phyloP scores from a whole-genome alignment of 2,888 invertebrate genomes.

The Clitarchus hookeri region DNA sequence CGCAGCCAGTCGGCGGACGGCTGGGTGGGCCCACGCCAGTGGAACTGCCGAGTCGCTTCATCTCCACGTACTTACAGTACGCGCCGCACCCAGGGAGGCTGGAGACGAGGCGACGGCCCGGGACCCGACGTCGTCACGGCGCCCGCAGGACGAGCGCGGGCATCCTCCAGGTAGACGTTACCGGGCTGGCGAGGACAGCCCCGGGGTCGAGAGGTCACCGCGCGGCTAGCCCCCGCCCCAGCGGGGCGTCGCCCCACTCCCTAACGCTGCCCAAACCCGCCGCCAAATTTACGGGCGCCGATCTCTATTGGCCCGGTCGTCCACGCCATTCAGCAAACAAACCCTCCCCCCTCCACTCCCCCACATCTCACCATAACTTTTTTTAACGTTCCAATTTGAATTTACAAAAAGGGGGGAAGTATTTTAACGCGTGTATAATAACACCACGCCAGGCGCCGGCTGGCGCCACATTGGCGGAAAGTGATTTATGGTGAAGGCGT shows the following conservation, averaged over 20 bases:
- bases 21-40: no score
- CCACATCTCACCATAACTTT: not conserved
- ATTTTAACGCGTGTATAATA: not conserved
- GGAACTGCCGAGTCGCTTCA: no score
- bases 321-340: not conserved
- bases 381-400: slow-evolving; percentile 14
- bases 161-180: no score
- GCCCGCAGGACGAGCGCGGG: no score
- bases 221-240: not conserved
- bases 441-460: not conserved
- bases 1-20: no score
- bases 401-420: not conserved
- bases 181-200: not conserved
- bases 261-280: not conserved
- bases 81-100: no score
- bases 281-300: slow-evolving; percentile 3
- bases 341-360: not conserved
- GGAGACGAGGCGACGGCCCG: no score
- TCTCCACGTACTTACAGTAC: no score
- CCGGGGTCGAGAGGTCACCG: not conserved
- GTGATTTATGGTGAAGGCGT: not conserved
- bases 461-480: slow-evolving; percentile 2
- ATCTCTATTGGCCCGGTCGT: not conserved
- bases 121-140: no score
- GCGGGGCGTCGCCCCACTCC: not conserved